Evolutionary conservation across 2,797 vertebrate genomes (phyloP).

Genomic region (Leuciscus waleckii): DNA sequence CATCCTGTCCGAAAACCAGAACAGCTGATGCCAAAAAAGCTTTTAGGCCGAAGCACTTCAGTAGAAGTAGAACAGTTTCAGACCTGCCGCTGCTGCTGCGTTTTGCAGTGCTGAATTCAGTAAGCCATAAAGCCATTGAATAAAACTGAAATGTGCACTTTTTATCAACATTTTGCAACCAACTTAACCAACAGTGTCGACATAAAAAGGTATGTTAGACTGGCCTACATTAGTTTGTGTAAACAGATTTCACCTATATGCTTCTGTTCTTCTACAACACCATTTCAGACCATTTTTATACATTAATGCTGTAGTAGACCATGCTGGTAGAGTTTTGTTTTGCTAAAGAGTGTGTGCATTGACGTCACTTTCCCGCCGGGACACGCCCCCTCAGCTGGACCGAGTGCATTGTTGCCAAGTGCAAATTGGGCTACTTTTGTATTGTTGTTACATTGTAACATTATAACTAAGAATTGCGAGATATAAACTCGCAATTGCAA

Average conservation of each 20-base stretch:
- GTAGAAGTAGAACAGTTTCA: slow-evolving; percentile 30
- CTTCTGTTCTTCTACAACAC: not conserved
- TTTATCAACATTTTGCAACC: slow-evolving; percentile 41
- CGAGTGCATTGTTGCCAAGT: too few relatives aligned
- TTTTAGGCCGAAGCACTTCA: slow-evolving; percentile 16
- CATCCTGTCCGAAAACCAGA: slow-evolving; percentile 27
- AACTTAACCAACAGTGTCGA: slow-evolving; percentile 61
- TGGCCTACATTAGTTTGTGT: not conserved
- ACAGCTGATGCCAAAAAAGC: slow-evolving; percentile 22
- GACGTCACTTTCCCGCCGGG: too few relatives aligned
- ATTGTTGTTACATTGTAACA: too few relatives aligned
- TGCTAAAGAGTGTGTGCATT: not conserved
- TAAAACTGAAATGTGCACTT: slow-evolving; percentile 19
- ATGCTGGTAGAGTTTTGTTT: not conserved
- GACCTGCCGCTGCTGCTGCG: not conserved
- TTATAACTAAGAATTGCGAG: too few relatives aligned
- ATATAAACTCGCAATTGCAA: too few relatives aligned
- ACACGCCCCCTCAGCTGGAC: too few relatives aligned
- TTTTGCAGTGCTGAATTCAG: slow-evolving; percentile 27
- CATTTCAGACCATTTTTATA: not conserved
- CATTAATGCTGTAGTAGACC: not conserved
- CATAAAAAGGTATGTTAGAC: slow-evolving; percentile 63
- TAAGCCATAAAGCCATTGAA: slow-evolving; percentile 4
- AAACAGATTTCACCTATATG: not conserved
- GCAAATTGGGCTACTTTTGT: too few relatives aligned